Conservation (phyloP, 2,888 invertebrate species). For the Epirrita christyi region DNA sequence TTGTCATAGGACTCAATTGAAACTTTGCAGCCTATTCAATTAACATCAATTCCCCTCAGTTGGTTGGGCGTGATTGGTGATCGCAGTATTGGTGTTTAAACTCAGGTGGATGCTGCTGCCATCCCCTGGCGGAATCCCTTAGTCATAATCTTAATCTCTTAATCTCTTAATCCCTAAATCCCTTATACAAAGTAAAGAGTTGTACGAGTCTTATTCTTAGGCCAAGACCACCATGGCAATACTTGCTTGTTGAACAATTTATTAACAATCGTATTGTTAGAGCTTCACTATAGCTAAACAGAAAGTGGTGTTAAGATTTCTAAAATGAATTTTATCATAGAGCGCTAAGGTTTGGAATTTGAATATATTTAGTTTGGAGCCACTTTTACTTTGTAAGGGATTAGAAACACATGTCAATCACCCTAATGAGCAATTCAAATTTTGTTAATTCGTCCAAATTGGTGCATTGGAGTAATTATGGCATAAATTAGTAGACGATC, state of each 20-base stretch:
- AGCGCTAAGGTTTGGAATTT: constrained; percentile 13
- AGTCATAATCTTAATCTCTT: too few relatives aligned
- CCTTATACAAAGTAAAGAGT: too few relatives aligned
- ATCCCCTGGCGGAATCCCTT: too few relatives aligned
- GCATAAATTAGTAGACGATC: constrained; percentile 46
- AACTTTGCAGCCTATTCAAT: too few relatives aligned
- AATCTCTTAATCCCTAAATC: too few relatives aligned
- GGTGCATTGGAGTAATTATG: constrained; percentile 59
- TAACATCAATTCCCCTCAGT: too few relatives aligned
- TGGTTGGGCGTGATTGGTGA: too few relatives aligned
- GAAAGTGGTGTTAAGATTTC: constrained; percentile 1
- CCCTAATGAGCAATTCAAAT: constrained; percentile 79
- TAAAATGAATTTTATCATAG: constrained; percentile 8
- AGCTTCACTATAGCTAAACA: constrained; percentile 58
- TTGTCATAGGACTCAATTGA: too few relatives aligned
- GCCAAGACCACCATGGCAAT: too few relatives aligned
- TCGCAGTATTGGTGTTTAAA: too few relatives aligned
- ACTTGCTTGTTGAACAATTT: not conserved
- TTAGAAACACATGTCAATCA: constrained; percentile 76
- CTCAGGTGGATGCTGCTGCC: too few relatives aligned
- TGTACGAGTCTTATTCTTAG: not conserved
- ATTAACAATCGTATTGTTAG: constrained; percentile 20
- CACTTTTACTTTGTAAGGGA: constrained; percentile 46
- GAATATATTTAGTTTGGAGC: not conserved
- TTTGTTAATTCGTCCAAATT: constrained; percentile 72